phyloP scores from a whole-genome alignment of 92 coral and sea anemone genomes.

The Epizoanthus scotinus region DNA sequence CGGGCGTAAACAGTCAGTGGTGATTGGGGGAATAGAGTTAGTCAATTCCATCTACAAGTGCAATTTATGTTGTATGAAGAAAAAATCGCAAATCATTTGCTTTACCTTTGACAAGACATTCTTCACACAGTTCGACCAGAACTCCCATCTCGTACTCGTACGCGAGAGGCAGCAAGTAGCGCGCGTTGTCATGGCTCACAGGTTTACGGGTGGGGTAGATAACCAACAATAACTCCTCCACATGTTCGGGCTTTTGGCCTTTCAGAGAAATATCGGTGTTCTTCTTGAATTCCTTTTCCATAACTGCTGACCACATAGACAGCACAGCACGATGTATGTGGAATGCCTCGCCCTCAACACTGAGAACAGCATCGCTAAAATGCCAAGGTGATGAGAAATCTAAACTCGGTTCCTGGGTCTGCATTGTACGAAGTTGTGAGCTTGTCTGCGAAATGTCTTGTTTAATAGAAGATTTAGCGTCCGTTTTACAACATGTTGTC shows the following conservation, averaged over 20 bases:
- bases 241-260: not conserved
- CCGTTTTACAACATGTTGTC: not conserved
- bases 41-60: no score
- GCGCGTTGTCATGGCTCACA: not conserved
- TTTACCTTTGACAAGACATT: constrained; percentile 6
- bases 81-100: not conserved
- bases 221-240: constrained; percentile 4
- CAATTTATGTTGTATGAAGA: no score
- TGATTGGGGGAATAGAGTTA: no score
- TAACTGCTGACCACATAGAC: constrained; percentile 13
- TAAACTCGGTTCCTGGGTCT: not conserved
- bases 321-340: constrained; percentile 11
- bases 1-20: no score
- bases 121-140: constrained; percentile 11
- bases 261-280: not conserved
- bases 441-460: not conserved
- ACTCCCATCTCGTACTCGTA: constrained; percentile 10
- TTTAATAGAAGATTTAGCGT: not conserved
- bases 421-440: not conserved
- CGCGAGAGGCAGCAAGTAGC: constrained; percentile 8
- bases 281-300: constrained; percentile 15
- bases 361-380: constrained; percentile 21
- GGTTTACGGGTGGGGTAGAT: constrained; percentile 24
- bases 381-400: constrained; percentile 22
- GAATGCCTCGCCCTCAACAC: not conserved